Evolutionary conservation across 2,888 invertebrate species (phyloP), one percentile per base, ranked within the genome.

Genomic region (Pyrrhosoma nymphula): DNA sequence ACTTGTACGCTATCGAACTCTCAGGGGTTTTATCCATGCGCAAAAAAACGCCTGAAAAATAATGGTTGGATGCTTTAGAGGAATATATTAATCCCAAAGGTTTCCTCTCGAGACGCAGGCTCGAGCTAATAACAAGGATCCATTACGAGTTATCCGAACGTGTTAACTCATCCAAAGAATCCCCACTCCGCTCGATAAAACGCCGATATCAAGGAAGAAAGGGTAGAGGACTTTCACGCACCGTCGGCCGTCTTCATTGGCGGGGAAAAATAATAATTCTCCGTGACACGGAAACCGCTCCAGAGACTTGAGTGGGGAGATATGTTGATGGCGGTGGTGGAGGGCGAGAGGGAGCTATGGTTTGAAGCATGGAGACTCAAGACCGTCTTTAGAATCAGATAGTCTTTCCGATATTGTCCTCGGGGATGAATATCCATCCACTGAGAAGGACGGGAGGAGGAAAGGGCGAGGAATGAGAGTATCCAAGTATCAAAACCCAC

Each of bases 361-460:
- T 47, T 47, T 69, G 18, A 82, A 35, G 16, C 14, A 30, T 35
- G 35, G 12, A 35, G 30, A 14, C 82, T 30, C 82, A 12, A 30
- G 30, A 82, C 82, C 16, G 82, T 82, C 30, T 23, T 14, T 14
- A 82, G 47, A 63, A 93, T 75, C 20, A 63, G 91, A 91, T 91
- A 30, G 10, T 35, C 30, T n/a, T 75, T 47, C 69, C 63, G 75
- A 93, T 93, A 93, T 93, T 93, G 69, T 63, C 63, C 47, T 47
- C 93, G 35, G 69, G 69, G 47, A 47, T 93, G 47, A 39, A 69
- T 75, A 63, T 93, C 90, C 55, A 69, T 35, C 16, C 30, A 0
- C 26, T 8, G 56, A 47, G 26, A 35, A 3, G 47, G 75, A 47
- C 35, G 75, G 30, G 26, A 6, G 26, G n/a, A 47, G 47, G 47